Evolutionary conservation across 2,797 vertebrate species (phyloP), one percentile per base, ranked within the genome.

Genomic region (Echeneis naucrates): DNA sequence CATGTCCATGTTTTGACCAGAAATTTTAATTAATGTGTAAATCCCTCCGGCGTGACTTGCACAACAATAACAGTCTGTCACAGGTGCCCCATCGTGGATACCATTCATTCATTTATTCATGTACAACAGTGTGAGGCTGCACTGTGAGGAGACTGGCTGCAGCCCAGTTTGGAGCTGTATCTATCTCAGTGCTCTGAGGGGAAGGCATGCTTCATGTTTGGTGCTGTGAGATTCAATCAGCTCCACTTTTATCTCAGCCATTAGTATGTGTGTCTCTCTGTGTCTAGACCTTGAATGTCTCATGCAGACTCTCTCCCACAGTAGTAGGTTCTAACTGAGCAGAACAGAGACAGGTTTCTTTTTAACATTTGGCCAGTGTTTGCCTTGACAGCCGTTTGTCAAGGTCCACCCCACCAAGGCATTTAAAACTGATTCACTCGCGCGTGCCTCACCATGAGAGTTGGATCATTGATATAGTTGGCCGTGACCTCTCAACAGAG

Each of bases 221-320:
- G 79, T 91, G 72, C 82, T 85, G 26, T 84, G 85, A 45, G 94
- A 96, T 87, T 93, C 92, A 79, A 95, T 95, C 77, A 94, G 86
- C 75, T 89, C 92, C 53, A 62, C 93, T 67, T 93, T 89, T 75
- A 95, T 94, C 87, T 94, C 93, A 48, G 92, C 92, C 0, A 91
- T 94, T 82, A 94, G 94, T 91, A 90, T 93, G 87, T 91, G 91
- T 72, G 92, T 85, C n/a, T 93, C 87, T 67, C 87, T 87, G 82
- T 70, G 93, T 93, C n/a, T 93, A 93, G 27, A 94, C 88, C 0
- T 91, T 92, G 35, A 94, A 93, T 93, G 93, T 94, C 66, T 94
- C 77, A 81, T 92, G 88, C 24, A 66, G 89, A 53, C 91, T 82
- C 90, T 82, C 75, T 87, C 75, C 93, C 90, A 0, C 90, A 87